Evolutionary conservation across 2,113 vertebrate genomes (phyloP).

Genomic region (Microtus ochrogaster): DNA sequence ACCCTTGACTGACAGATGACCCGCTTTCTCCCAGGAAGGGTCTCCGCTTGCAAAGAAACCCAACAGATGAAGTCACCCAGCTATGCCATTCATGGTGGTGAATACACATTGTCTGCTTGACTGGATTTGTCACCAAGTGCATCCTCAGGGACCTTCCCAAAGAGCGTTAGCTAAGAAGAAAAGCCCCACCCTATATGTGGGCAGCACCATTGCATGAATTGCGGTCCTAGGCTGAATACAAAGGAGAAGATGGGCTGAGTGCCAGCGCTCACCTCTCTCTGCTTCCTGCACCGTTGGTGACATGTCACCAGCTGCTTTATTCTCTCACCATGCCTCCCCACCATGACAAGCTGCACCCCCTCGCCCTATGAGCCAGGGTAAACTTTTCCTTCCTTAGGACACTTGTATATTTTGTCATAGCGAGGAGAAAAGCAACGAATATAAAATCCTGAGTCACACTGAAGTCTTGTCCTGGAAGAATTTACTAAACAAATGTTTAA

Average conservation of each 20-base stretch:
- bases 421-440: background rate
- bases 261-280: background rate
- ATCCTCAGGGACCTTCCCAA: background rate
- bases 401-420: background rate
- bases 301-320: background rate
- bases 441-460: background rate
- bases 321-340: background rate
- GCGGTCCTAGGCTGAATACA: background rate
- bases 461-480: background rate
- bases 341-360: no score
- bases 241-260: background rate
- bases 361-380: background rate
- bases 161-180: background rate
- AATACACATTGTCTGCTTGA: background rate
- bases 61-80: background rate
- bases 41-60: background rate
- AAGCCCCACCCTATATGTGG: background rate
- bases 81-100: background rate
- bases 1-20: background rate
- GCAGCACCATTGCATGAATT: no score
- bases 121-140: background rate
- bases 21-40: background rate
- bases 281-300: background rate
- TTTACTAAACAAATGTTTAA: background rate
- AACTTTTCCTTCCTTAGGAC: background rate